Base-by-base conservation (phyloP, 2,888 invertebrate genomes). In the Ceriagrion tenellum region DNA sequence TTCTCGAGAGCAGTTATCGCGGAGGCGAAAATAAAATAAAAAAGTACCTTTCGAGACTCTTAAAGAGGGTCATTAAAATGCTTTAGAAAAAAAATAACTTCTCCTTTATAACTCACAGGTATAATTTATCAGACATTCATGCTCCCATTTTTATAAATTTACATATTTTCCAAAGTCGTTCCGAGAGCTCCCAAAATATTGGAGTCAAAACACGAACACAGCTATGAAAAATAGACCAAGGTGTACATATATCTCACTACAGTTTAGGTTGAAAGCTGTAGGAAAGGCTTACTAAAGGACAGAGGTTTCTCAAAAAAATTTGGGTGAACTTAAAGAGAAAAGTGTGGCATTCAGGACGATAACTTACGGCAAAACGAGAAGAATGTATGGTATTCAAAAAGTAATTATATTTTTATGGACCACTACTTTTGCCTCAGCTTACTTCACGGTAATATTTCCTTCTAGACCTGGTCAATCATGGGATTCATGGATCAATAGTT, bases 101-200 rank as follows among this genome's bases (percentile, higher is more conserved):
- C 74, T 74, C 74, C 74, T 30, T 74, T 74, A 30, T 74, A 74
- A 74, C 30, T 74, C 74, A 30, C 74, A 74, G 74, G 30, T 74
- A 74, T 74, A 74, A 74, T 74, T 74, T 30, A 74, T 30, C 74
- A 74, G 74, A 30, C 74, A 30, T n/a, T 30, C 30, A 74, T 74
- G 74, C 30, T 74, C 74, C 74, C 74, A 74, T 74, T 74, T 74
- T 74, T 74, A 74, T 74, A n/a, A n/a, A 74, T 74, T 74, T 74
- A 30, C 74, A 74, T 74, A 74, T 74, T 74, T 74, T 74, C 23
- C 10, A 30, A 30, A 74, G 74, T 8, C 30, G 12, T 30, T 74
- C 30, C 4, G 63, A 63, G 63, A 30, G 74, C 10, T 8, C 30
- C 10, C 74, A 12, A 16, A 13, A 30, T 30, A 30, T 16, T n/a